Base-by-base conservation (phyloP, 2,888 invertebrate species). In the Macropis europaea region DNA sequence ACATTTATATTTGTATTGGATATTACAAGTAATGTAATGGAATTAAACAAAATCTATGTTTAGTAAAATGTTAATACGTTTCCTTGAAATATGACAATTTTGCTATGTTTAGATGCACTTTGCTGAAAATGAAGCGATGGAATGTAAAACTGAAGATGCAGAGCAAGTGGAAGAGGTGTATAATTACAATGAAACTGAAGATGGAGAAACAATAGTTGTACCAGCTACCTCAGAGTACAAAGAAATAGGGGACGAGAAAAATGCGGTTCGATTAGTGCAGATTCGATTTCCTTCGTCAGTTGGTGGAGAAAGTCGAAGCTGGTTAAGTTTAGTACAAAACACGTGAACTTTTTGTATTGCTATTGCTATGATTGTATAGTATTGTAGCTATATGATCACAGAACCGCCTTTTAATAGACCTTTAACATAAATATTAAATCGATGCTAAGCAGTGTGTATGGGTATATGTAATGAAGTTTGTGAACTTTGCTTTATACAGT, bases 241-340 rank as follows among this genome's bases (percentile, higher is more conserved):
- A 76, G 84, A 87, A 53, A 82, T 87, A 1, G 83, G 82, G 2
- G 85, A 87, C 11, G 73, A 72, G 1, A 87, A 88, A 69, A 86
- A 85, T 53, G 80, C 84, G 2, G 84, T 90, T 34, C 82, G 87
- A 73, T 79, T 90, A 45, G 89, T 90, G 13, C 87, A 90, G 72
- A 89, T 90, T 54, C 81, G 87, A 73, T 82, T 90, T 72, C 88
- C 89, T 5, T 54, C 87, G 0, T 81, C 84, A 3, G 76, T 74
- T 2, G 82, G 71, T 1, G 84, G 69, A 0, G 88, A 88, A 36
- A 84, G 85, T 0, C 82, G 84, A 79, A 87, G 82, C 63, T 89
- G 89, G 89, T 75, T 89, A 42, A 88, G 85, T 43, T 81, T 90
- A 76, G 88, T 89, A 75, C 88, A 88, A 83, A 86, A 86, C 54